These are phyloP conservation scores for Melanostigma gelatinosum DNA, from an alignment of 2,113 vertebrate genomes.

Conservation along the genomic window DNA sequence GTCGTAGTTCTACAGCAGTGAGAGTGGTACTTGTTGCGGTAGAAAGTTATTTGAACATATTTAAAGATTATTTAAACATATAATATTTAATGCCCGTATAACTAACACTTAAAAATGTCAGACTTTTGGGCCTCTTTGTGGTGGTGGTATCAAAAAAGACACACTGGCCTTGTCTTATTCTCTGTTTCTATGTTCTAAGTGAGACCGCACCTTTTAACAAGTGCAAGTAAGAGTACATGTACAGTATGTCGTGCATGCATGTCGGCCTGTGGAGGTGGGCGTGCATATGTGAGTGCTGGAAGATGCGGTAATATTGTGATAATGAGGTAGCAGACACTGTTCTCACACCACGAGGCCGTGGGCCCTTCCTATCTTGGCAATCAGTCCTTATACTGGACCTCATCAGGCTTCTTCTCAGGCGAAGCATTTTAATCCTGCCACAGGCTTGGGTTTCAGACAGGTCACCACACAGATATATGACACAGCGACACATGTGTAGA, in stretches of 20 bases:
- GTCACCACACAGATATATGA: constrained; percentile 78
- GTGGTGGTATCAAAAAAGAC: too few species aligned
- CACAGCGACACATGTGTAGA: constrained; percentile 77
- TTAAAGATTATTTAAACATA: too few species aligned
- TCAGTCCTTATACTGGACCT: constrained; percentile 58
- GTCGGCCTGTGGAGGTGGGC: not conserved
- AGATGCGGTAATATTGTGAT: constrained; percentile 73
- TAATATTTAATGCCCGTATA: not conserved
- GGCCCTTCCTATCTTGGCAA: constrained; percentile 68
- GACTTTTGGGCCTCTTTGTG: not conserved
- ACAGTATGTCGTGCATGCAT: not conserved
- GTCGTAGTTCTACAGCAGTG: not conserved
- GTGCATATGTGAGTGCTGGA: constrained; percentile 41
- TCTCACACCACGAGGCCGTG: constrained; percentile 72
- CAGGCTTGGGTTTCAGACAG: constrained; percentile 77
- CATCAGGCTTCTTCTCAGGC: constrained; percentile 69
- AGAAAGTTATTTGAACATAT: not conserved
- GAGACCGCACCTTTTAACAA: constrained; percentile 11
- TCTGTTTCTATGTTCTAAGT: not conserved
- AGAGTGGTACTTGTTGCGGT: not conserved
- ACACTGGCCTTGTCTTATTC: too few species aligned
- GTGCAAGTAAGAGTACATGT: not conserved
- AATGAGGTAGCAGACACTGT: constrained; percentile 79
- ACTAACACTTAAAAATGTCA: not conserved
- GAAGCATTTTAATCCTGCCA: constrained; percentile 82